These are phyloP conservation scores for Auanema freiburgensis DNA, from an alignment of 2,888 invertebrate species.

Conservation along the genomic window DNA sequence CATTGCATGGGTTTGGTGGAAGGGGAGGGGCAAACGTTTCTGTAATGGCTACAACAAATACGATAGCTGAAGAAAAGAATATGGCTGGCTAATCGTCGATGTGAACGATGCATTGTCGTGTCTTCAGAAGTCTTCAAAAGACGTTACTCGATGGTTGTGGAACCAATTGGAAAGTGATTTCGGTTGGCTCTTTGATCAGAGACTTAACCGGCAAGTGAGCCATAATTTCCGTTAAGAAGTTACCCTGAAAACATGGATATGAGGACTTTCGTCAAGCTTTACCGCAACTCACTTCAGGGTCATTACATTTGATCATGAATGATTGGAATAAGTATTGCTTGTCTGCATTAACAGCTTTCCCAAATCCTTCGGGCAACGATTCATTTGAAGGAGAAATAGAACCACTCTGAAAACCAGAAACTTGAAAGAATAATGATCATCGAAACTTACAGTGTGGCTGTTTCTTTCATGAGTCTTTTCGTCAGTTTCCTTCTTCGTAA, in stretches of 20 bases:
- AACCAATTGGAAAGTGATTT: slow-evolving; percentile 50
- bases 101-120: too few relatives aligned
- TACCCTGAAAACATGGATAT: slow-evolving; percentile 23
- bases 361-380: slow-evolving; percentile 51
- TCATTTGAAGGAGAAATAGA: slow-evolving; percentile 55
- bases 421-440: not conserved
- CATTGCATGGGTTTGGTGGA: too few relatives aligned
- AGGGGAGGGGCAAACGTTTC: too few relatives aligned
- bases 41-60: too few relatives aligned
- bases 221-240: slow-evolving; percentile 46
- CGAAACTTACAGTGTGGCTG: slow-evolving; percentile 52
- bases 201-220: slow-evolving; percentile 50
- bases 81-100: too few relatives aligned
- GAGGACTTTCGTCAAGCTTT: not conserved
- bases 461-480: slow-evolving; percentile 49
- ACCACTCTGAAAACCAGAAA: slow-evolving; percentile 50
- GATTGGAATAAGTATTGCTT: slow-evolving; percentile 45
- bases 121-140: too few relatives aligned
- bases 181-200: slow-evolving; percentile 33
- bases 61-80: too few relatives aligned
- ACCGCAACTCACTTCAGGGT: slow-evolving; percentile 26
- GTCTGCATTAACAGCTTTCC: slow-evolving; percentile 28
- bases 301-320: slow-evolving; percentile 44
- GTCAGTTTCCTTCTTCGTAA: slow-evolving; percentile 26
- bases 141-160: slow-evolving; percentile 23